Base-by-base conservation (phyloP, 2,113 vertebrate species). In the Hyaena hyaena region DNA sequence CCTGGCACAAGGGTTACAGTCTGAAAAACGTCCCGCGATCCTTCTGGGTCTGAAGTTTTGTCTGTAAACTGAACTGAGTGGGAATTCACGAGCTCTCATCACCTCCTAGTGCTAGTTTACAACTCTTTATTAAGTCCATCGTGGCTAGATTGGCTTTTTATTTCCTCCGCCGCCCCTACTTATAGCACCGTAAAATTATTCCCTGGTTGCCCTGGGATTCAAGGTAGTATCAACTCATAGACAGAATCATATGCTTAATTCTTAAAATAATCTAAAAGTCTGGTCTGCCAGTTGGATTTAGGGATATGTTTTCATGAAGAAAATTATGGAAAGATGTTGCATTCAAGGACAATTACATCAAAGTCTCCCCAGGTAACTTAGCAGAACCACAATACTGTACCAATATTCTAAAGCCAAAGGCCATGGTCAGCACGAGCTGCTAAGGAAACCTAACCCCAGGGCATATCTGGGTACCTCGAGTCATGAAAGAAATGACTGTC, bases 301-400 rank as follows among this genome's bases (percentile, higher is more conserved):
- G 24, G 74, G 66, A 92, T 65, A 6, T 31, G 31, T 31, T 81
- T 76, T 91, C 77, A 58, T 76, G 71, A 92, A 84, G 66, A 88
- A 91, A 93, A 92, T 77, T 7, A 95, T 39, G 87, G 26, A 69
- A n/a, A 14, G 43, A 2, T 23, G 91, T 1, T 48, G 26, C 48
- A 50, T 50, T 92, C 39, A 24, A 58, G 43, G n/a, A 5, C 63
- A 80, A 48, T 33, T 1, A 24, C n/a, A 0, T 2, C 16, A 55
- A 39, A 88, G 69, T 31, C 19, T 50, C 9, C 16, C n/a, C 69
- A 35, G 2, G 0, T 0, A 5, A 14, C 3, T 5, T 0, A 48
- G 58, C 35, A 74, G 69, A 74, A 26, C 19, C 39, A 48, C 31
- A 45, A 19, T 5, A 39, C 33, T 8, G 7, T 11, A 11, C 55